Evolutionary conservation across 2,113 vertebrate species (phyloP).

Genomic region (Paracanthobrama guichenoti): DNA sequence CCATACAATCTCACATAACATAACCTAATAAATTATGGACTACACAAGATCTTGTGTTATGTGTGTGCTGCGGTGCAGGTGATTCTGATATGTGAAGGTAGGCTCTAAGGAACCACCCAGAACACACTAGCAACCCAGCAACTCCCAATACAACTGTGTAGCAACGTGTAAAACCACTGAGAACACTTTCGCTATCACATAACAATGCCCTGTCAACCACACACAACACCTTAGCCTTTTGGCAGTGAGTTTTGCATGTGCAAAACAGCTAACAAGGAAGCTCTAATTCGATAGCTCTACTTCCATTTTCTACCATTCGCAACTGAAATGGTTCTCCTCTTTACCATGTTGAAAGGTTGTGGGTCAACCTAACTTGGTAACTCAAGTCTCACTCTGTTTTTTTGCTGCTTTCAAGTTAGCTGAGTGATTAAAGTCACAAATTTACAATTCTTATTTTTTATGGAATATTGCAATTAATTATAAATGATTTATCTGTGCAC

Average conservation of each 20-base stretch:
- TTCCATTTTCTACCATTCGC: no score
- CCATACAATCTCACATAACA: conserved; percentile 25
- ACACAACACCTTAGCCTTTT: not conserved
- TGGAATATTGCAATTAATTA: no score
- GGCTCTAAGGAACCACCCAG: conserved; percentile 1
- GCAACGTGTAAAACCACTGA: conserved; percentile 1
- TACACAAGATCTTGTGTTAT: conserved; percentile 16
- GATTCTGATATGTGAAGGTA: conserved; percentile 1
- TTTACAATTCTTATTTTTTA: no score
- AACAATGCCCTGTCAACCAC: not conserved
- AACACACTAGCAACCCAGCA: not conserved
- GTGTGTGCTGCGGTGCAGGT: not conserved
- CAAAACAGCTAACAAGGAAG: not conserved
- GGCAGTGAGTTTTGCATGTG: not conserved
- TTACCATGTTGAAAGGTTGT: no score
- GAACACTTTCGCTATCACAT: not conserved
- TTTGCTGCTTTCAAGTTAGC: no score
- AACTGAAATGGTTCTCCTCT: no score
- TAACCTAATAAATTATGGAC: conserved; percentile 31
- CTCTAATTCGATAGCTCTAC: no score
- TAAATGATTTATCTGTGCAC: no score
- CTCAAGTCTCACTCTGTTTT: no score
- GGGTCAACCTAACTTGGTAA: no score
- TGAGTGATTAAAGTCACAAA: no score
- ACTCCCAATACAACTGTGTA: not conserved